Evolutionary conservation across 1,140 invertebrate genomes (phyloP).

Genomic region (Marisa cornuarietis): DNA sequence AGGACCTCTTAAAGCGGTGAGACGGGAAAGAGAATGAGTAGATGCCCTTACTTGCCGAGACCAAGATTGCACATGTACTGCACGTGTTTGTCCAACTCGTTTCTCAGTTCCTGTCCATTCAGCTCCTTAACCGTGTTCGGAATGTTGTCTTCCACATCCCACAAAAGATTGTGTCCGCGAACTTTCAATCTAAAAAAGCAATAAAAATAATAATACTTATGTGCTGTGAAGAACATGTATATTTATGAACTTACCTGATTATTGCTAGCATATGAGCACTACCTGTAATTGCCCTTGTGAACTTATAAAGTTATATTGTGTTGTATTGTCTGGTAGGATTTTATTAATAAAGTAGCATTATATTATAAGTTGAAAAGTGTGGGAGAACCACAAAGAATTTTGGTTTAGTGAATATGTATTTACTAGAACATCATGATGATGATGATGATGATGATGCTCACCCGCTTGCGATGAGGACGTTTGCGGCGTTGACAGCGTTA

Average conservation of each 20-base stretch:
- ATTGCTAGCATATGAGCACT: no score
- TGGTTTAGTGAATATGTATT: conserved; percentile 2
- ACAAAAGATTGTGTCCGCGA: conserved; percentile 14
- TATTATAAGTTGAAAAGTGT: background rate
- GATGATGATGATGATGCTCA: background rate
- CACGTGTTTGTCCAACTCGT: conserved; percentile 2
- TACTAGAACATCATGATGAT: background rate
- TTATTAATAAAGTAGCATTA: no score
- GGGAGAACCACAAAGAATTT: background rate
- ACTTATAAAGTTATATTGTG: no score
- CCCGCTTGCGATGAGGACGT: conserved; percentile 23
- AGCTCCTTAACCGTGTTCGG: conserved; percentile 6
- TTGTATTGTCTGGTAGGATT: no score
- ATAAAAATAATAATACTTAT: background rate
- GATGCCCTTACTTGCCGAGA: conserved; percentile 5
- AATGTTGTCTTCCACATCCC: conserved; percentile 11
- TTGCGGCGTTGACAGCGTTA: conserved; percentile 12
- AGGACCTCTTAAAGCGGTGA: no score
- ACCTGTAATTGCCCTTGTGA: no score
- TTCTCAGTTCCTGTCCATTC: background rate
- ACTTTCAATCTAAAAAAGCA: conserved; percentile 2
- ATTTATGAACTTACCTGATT: no score
- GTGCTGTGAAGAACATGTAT: no score
- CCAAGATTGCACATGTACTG: conserved; percentile 9
- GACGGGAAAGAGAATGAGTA: background rate